Percentiles rank a stretch among this genome's conserved stretches.
Evolutionary conservation across 2,113 vertebrate genomes (phyloP).

Genomic region (Hippocampus zosterae): DNA sequence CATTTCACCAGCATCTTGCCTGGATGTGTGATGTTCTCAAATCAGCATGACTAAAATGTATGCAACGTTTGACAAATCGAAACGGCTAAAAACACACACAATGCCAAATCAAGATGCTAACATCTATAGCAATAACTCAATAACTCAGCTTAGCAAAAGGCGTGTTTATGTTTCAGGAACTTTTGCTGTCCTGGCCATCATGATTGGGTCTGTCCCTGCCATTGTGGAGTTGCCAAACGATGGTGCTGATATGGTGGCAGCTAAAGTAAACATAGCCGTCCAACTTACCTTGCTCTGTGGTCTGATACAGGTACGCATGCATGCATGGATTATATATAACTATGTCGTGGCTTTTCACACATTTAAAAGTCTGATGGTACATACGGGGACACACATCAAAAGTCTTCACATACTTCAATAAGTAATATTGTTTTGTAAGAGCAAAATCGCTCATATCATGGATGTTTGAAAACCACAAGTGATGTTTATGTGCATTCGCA

Average conservation of each 20-base stretch:
- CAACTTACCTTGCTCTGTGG: slow-evolving; percentile 60
- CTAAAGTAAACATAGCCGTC: slow-evolving; percentile 47
- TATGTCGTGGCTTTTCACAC: background rate
- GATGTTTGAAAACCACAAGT: background rate
- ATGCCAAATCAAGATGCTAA: too few species aligned
- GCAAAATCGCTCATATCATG: background rate
- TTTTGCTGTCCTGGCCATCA: slow-evolving; percentile 55
- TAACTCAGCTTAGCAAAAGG: background rate
- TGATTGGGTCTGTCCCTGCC: slow-evolving; percentile 52
- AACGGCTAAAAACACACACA: background rate
- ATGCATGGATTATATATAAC: background rate
- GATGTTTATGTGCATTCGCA: background rate
- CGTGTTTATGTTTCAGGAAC: slow-evolving; percentile 39
- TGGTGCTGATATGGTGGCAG: slow-evolving; percentile 35
- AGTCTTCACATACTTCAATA: background rate
- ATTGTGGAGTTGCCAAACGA: slow-evolving; percentile 44
- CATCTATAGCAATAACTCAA: too few species aligned
- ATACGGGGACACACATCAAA: background rate
- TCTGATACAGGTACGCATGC: slow-evolving; percentile 50
- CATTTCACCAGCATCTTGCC: background rate
- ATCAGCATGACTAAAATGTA: background rate
- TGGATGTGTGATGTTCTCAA: background rate
- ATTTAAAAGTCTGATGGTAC: background rate
- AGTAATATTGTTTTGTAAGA: background rate
- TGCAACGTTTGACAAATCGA: background rate